Conservation (phyloP, 2,113 vertebrate genomes). For the cattle (Bos taurus) region ARS-UCD2.0 NC_037350.1:30715001-30715500, state of each 20-base stretch:
- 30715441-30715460: not conserved
- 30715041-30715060: not conserved
- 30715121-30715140: not conserved
- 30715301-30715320: no score
- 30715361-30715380: not conserved
- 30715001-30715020: not conserved
- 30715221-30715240: not conserved
- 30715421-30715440: not conserved
- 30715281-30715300: no score
- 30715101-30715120: not conserved
- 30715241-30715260: no score
- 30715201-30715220: not conserved
- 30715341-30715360: no score
- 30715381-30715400: not conserved
- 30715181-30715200: not conserved
- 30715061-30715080: not conserved
- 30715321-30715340: no score
- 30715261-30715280: no score
- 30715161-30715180: not conserved
- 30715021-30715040: not conserved
- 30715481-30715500: not conserved
- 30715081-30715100: not conserved
- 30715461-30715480: rapidly evolving
- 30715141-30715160: not conserved
- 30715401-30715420: not conserved